phyloP scores from a whole-genome alignment of 92 coral and sea anemone genomes.

The Epizoanthus rinbou region DNA sequence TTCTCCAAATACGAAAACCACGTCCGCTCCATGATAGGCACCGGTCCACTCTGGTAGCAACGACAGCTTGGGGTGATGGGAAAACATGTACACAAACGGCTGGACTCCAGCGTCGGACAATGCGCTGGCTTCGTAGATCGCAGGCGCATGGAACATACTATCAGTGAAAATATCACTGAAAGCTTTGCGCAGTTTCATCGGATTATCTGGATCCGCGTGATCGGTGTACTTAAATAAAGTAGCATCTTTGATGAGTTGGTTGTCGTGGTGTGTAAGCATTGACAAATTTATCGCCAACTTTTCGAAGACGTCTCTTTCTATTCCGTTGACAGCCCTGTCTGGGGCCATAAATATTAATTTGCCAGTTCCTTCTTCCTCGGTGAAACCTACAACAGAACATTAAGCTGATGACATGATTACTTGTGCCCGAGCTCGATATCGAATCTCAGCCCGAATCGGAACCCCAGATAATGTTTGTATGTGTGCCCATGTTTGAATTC shows the following conservation, averaged over 20 bases:
- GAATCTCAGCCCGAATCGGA: no score
- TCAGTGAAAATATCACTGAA: constrained; percentile 23
- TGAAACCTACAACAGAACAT: not conserved
- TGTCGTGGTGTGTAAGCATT: not conserved
- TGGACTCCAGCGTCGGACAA: constrained; percentile 6
- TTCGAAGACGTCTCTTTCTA: constrained; percentile 23
- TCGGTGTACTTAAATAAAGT: constrained; percentile 45
- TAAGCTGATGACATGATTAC: no score
- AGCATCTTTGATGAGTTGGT: constrained; percentile 32
- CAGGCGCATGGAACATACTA: constrained; percentile 39
- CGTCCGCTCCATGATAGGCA: constrained; percentile 22
- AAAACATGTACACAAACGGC: constrained; percentile 39
- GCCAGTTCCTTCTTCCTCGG: constrained; percentile 44
- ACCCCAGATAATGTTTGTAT: no score
- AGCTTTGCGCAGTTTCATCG: constrained; percentile 24
- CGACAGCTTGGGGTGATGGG: constrained; percentile 44
- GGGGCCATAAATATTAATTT: constrained; percentile 1
- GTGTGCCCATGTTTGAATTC: no score
- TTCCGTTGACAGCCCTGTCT: constrained; percentile 33
- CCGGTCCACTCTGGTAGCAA: constrained; percentile 38
- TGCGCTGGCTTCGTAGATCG: constrained; percentile 37
- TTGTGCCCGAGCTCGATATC: no score
- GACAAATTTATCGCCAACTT: not conserved
- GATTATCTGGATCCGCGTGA: constrained; percentile 38
- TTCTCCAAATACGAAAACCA: constrained; percentile 40